Percentiles rank a stretch among this genome's conserved stretches.
Evolutionary conservation across 2,888 invertebrate genomes (phyloP).

Genomic region (Drosophila pegasa): DNA sequence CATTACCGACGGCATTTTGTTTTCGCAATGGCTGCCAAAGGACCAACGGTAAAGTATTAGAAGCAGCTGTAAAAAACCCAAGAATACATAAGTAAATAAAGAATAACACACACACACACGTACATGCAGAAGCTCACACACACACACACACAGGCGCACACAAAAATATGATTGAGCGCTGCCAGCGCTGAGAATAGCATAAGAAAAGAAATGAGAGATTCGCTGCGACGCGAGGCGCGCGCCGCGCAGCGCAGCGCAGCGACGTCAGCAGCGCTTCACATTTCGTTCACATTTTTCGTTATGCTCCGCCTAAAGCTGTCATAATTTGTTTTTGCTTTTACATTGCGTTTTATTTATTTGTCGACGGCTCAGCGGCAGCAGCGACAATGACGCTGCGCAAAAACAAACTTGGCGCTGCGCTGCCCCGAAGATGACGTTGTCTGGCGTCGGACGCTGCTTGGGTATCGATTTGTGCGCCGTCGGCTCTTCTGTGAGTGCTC

Average conservation of each 20-base stretch:
- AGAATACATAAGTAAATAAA: conserved; percentile 73
- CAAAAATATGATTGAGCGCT: conserved; percentile 70
- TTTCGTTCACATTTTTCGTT: conserved; percentile 35
- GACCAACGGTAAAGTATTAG: conserved; percentile 44
- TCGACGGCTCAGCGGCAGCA: conserved; percentile 48
- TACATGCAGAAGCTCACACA: conserved; percentile 8
- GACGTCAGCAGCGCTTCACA: conserved; percentile 18
- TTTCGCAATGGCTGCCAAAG: conserved; percentile 43
- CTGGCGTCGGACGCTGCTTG: conserved; percentile 28
- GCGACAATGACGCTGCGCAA: conserved; percentile 35
- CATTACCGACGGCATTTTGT: conserved; percentile 48
- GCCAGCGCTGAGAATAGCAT: conserved; percentile 40
- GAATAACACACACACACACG: conserved; percentile 25
- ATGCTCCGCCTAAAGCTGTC: conserved; percentile 85
- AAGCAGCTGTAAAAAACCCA: conserved; percentile 33
- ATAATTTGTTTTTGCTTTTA: conserved; percentile 82
- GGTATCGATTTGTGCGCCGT: conserved; percentile 56
- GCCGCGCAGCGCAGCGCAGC: too few species aligned
- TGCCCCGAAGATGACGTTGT: conserved; percentile 55
- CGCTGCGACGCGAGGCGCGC: conserved; percentile 42
- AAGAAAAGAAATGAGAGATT: conserved; percentile 38
- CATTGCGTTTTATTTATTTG: conserved; percentile 71
- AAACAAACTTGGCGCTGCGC: conserved; percentile 43
- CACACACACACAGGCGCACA: conserved; percentile 12
- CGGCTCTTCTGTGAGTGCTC: conserved; percentile 43